phyloP scores from a whole-genome alignment of 1,140 invertebrate genomes.

The Acyrthosiphon pisum region DNA sequence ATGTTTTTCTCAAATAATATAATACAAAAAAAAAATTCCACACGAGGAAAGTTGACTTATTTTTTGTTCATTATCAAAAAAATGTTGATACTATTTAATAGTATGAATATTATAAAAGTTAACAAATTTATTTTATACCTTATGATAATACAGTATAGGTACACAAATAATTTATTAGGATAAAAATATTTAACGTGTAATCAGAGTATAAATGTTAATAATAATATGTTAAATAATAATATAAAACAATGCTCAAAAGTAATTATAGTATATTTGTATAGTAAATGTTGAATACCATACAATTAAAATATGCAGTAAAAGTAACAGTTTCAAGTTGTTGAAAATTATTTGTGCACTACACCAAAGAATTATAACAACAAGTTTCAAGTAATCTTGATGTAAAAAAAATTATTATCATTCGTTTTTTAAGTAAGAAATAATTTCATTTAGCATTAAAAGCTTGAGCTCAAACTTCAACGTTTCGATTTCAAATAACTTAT shows the following conservation, averaged over 20 bases:
- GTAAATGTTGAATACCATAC: background rate
- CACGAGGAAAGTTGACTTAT: background rate
- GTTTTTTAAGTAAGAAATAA: background rate
- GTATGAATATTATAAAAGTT: background rate
- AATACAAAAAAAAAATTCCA: background rate
- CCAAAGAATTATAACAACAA: background rate
- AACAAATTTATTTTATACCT: background rate
- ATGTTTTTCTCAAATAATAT: background rate
- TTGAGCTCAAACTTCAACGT: background rate
- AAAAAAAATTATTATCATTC: background rate
- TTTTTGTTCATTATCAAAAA: background rate
- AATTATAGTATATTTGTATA: too few relatives aligned
- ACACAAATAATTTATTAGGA: background rate
- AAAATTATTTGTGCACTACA: background rate
- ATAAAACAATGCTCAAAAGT: too few relatives aligned
- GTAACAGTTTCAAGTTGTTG: background rate
- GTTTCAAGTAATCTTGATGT: background rate
- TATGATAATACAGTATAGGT: background rate
- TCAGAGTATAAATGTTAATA: too few relatives aligned
- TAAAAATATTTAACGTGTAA: background rate
- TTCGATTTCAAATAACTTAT: background rate
- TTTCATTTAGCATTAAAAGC: background rate
- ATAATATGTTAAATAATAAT: too few relatives aligned
- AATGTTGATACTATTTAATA: too few relatives aligned
- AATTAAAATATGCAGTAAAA: background rate